A percentile compares a stretch with the other conserved stretches of the same genome.
Evolutionary conservation across 1,140 invertebrate species (phyloP).

Genomic region (Zaprionus nigranus): DNA sequence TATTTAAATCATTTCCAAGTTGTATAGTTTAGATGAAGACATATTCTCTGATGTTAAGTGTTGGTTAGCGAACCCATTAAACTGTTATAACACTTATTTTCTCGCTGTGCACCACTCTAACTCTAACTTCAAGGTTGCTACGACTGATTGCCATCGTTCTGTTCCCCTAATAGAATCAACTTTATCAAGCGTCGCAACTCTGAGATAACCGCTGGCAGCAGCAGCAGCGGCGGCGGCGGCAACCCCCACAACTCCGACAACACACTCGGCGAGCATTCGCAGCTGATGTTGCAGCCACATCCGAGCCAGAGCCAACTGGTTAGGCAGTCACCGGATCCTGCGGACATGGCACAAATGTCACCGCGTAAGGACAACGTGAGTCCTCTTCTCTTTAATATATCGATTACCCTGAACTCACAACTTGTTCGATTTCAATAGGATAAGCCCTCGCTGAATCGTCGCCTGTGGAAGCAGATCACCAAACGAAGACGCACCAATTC

Average conservation of each 20-base stretch:
- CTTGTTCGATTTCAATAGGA: slow-evolving; percentile 76
- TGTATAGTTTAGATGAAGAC: too few relatives aligned
- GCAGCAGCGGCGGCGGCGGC: slow-evolving; percentile 51
- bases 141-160: neutral
- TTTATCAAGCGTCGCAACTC: slow-evolving; percentile 85
- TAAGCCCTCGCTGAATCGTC: slow-evolving; percentile 85
- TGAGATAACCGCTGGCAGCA: slow-evolving; percentile 76
- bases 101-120: neutral
- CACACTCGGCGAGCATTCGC: slow-evolving; percentile 73
- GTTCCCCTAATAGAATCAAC: slow-evolving; percentile 83
- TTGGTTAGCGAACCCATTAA: too few relatives aligned
- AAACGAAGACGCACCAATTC: slow-evolving; percentile 85
- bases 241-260: slow-evolving; percentile 83
- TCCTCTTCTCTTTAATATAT: neutral
- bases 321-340: slow-evolving; percentile 58
- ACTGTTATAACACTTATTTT: neutral
- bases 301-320: slow-evolving; percentile 50
- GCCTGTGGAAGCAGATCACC: slow-evolving; percentile 86
- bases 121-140: neutral
- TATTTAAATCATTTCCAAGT: too few relatives aligned
- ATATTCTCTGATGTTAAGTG: too few relatives aligned
- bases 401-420: neutral
- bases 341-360: slow-evolving; percentile 83
- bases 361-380: slow-evolving; percentile 85
- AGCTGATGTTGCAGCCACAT: slow-evolving; percentile 59